Evolutionary conservation across 2,113 vertebrate genomes (phyloP).

Genomic region (Ornithorhynchus anatinus): DNA sequence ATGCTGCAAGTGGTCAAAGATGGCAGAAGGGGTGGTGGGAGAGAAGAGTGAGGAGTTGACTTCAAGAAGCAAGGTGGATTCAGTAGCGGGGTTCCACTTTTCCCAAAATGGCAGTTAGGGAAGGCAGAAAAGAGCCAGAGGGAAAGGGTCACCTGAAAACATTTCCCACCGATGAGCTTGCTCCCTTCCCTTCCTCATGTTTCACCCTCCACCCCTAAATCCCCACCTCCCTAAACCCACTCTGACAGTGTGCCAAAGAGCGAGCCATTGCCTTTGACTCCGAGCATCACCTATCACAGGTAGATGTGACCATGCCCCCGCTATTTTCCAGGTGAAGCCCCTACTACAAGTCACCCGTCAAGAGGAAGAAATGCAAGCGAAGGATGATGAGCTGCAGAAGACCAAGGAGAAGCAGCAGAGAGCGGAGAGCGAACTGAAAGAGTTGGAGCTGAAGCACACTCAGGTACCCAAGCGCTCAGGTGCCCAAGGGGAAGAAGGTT

Average conservation of each 20-base stretch:
- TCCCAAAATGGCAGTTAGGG: too few relatives aligned
- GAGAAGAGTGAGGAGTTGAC: too few relatives aligned
- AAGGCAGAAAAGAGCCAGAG: too few relatives aligned
- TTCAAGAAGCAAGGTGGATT: too few relatives aligned
- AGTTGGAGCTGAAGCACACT: conserved; percentile 83
- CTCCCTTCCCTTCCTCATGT: too few relatives aligned
- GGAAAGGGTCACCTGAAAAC: too few relatives aligned
- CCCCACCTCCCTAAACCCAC: not conserved
- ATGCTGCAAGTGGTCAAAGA: too few relatives aligned
- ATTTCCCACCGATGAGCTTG: too few relatives aligned
- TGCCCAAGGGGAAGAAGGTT: not conserved
- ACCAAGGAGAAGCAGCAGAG: conserved; percentile 82
- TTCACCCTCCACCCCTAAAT: not conserved
- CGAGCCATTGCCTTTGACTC: not conserved
- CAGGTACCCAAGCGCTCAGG: conserved; percentile 69
- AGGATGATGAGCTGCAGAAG: conserved; percentile 88
- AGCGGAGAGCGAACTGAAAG: conserved; percentile 83
- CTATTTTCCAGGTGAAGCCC: conserved; percentile 86
- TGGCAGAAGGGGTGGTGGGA: too few relatives aligned
- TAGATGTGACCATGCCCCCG: not conserved
- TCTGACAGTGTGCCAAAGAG: not conserved
- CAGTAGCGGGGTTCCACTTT: too few relatives aligned
- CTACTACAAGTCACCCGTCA: conserved; percentile 95
- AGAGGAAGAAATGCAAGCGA: conserved; percentile 95
- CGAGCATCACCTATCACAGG: not conserved